Evolutionary conservation across 2,113 vertebrate species (phyloP).

Genomic region (Fulica atra): DNA sequence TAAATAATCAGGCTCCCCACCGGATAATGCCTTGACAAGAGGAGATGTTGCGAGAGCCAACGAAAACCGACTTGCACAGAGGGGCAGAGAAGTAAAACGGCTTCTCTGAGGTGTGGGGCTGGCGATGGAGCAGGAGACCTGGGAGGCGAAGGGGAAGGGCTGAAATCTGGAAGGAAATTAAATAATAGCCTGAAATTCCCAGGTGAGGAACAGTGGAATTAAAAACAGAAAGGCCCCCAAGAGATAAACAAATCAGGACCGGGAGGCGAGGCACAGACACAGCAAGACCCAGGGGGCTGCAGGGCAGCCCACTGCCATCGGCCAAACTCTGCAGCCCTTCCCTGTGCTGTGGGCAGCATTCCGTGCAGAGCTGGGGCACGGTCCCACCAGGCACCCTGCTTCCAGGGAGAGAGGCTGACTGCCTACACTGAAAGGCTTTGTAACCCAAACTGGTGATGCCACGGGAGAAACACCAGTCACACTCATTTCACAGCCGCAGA

Average conservation of each 20-base stretch:
- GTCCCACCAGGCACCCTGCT: neutral
- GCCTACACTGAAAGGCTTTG: neutral
- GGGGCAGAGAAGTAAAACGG: slow-evolving; percentile 38
- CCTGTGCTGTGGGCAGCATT: fast-evolving
- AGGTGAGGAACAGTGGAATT: slow-evolving; percentile 69
- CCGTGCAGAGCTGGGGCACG: fast-evolving
- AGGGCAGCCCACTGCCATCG: neutral
- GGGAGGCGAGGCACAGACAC: neutral
- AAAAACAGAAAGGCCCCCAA: slow-evolving; percentile 48
- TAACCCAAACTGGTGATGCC: neutral
- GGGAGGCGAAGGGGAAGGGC: slow-evolving; percentile 35
- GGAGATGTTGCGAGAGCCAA: slow-evolving; percentile 53
- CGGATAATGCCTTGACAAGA: slow-evolving; percentile 66
- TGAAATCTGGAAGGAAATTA: slow-evolving; percentile 60
- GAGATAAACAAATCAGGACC: slow-evolving; percentile 42
- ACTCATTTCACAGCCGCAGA: neutral
- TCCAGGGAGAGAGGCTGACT: fast-evolving
- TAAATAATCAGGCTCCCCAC: slow-evolving; percentile 71
- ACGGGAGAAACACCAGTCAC: fast-evolving
- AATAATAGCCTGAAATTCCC: slow-evolving; percentile 68
- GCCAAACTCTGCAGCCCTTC: neutral
- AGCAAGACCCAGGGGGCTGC: neutral
- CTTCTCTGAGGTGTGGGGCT: slow-evolving; percentile 7
- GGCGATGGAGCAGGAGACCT: neutral
- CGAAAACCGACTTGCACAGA: slow-evolving; percentile 24